Evolutionary conservation across 2,888 invertebrate species (phyloP).

Genomic region (Coleophora flavipennella): DNA sequence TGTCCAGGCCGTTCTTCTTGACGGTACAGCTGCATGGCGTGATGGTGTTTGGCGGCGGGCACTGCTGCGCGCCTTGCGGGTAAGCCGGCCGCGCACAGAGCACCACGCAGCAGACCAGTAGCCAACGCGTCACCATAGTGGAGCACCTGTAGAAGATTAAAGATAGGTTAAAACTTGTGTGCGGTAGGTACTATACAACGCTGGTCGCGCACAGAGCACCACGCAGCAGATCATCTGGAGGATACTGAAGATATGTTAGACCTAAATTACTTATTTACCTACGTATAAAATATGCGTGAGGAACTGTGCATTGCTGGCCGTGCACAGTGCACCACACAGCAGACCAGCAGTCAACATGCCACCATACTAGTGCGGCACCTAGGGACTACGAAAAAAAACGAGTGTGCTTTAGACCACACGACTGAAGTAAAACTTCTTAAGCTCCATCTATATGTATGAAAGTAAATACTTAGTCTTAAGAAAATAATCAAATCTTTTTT

Average conservation of each 20-base stretch:
- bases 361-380: constrained; percentile 61
- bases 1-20: constrained; percentile 90
- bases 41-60: constrained; percentile 82
- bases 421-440: no score
- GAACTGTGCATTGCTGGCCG: constrained; percentile 32
- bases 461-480: no score
- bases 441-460: no score
- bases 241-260: neutral
- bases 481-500: no score
- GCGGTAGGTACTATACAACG: constrained; percentile 6
- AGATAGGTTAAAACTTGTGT: neutral
- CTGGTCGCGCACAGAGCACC: constrained; percentile 66
- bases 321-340: constrained; percentile 70
- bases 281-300: neutral
- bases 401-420: no score
- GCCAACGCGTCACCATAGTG: constrained; percentile 68
- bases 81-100: constrained; percentile 62
- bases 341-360: constrained; percentile 64
- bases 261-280: no score
- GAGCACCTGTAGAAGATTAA: constrained; percentile 26
- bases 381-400: constrained; percentile 3
- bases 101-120: constrained; percentile 68
- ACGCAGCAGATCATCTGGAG: constrained; percentile 57
- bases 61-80: constrained; percentile 76
- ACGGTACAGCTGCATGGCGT: constrained; percentile 87